Conservation (phyloP, 2,113 vertebrate species). For the Turdus rufiventris region DNA sequence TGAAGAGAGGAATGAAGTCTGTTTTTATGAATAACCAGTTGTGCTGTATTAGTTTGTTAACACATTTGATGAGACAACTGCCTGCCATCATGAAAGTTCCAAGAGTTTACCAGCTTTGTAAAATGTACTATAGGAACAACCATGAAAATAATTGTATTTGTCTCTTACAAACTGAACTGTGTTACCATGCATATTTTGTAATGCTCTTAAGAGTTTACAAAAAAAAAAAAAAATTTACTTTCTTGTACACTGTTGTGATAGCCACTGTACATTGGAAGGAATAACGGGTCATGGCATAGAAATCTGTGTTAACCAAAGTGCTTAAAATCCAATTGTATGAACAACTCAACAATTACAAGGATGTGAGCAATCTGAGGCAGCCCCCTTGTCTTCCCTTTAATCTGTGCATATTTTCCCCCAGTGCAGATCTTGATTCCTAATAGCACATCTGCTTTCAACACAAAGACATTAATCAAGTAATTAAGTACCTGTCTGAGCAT, state of each 20-base stretch:
- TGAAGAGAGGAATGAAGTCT: neutral
- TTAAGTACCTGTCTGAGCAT: neutral
- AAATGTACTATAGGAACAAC: neutral
- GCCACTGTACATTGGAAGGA: neutral
- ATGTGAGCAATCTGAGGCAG: neutral
- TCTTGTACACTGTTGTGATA: neutral
- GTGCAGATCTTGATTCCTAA: neutral
- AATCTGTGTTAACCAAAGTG: neutral
- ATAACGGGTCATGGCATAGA: neutral
- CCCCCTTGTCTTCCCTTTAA: neutral
- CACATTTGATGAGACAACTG: neutral
- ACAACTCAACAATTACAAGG: neutral
- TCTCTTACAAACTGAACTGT: neutral
- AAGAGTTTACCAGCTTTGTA: neutral
- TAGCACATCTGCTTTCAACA: neutral
- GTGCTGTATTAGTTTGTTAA: neutral
- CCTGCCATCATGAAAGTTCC: neutral
- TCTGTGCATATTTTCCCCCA: neutral
- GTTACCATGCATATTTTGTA: constrained; percentile 1
- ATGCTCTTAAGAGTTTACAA: neutral
- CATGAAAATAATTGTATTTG: neutral
- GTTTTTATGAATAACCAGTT: neutral
- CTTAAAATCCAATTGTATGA: neutral
- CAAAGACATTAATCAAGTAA: neutral
- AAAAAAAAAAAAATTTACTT: neutral